These are phyloP conservation scores for Drosophila busckii DNA, from an alignment of 1,140 invertebrate species.

Conservation along the genomic window DNA sequence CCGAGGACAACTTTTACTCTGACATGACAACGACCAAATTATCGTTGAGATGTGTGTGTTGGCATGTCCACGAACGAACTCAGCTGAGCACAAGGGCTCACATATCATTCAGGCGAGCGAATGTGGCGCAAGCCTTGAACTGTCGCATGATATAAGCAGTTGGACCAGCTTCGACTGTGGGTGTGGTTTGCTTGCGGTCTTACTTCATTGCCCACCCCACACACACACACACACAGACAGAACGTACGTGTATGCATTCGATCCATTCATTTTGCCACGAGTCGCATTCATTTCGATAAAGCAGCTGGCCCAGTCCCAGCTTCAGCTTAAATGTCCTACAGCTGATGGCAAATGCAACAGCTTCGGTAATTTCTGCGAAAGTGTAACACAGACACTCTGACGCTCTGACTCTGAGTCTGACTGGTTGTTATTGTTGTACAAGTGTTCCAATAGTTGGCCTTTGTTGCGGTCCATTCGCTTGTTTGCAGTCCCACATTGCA, in stretches of 20 bases:
- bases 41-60: conserved; percentile 26
- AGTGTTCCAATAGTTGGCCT: conserved; percentile 43
- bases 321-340: conserved; percentile 21
- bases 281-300: conserved; percentile 57
- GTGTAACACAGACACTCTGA: background rate
- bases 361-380: conserved; percentile 26
- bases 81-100: no score
- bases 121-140: background rate
- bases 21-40: conserved; percentile 33
- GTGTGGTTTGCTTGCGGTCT: conserved; percentile 53
- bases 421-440: conserved; percentile 20
- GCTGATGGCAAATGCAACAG: conserved; percentile 51
- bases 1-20: conserved; percentile 56
- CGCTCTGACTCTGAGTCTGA: background rate
- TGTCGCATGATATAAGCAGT: conserved; percentile 23
- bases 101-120: no score
- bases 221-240: no score
- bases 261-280: conserved; percentile 55
- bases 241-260: conserved; percentile 21
- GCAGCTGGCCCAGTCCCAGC: conserved; percentile 48
- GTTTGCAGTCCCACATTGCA: conserved; percentile 15
- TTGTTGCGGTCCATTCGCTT: conserved; percentile 65
- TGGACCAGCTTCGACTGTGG: conserved; percentile 34
- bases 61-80: conserved; percentile 20
- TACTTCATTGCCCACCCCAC: background rate